These are phyloP conservation scores for Drosophila prosaltans DNA, from an alignment of 1,140 invertebrate genomes.

Conservation along the genomic window DNA sequence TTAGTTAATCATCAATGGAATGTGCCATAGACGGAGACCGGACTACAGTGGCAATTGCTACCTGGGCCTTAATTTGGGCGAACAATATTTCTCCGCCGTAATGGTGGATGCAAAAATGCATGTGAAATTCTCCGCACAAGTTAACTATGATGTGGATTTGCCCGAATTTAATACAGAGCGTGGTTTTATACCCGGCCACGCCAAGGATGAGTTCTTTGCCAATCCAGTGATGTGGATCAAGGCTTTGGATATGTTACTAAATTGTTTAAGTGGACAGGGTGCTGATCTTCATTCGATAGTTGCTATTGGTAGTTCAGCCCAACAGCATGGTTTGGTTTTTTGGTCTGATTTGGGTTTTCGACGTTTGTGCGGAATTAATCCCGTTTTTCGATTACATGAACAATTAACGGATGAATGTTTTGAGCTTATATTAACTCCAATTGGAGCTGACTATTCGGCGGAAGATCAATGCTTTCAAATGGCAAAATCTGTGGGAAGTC, in stretches of 20 bases:
- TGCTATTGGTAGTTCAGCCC: conserved; percentile 93
- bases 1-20: conserved; percentile 13
- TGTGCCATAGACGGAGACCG: conserved; percentile 43
- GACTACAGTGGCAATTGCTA: conserved; percentile 58
- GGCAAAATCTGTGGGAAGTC: conserved; percentile 90
- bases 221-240: conserved; percentile 97
- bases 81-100: conserved; percentile 28
- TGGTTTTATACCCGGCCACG: neutral
- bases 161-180: conserved; percentile 42
- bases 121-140: neutral
- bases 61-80: conserved; percentile 48
- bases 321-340: conserved; percentile 98
- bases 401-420: conserved; percentile 91
- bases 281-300: conserved; percentile 92
- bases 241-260: conserved; percentile 94
- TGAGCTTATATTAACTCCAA: conserved; percentile 90
- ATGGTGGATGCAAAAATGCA: conserved; percentile 44
- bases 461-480: conserved; percentile 89
- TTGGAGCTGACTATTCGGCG: conserved; percentile 98
- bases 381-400: conserved; percentile 90
- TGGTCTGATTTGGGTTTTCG: conserved; percentile 91
- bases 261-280: conserved; percentile 90
- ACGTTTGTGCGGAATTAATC: conserved; percentile 87
- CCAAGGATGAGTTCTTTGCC: conserved; percentile 83
- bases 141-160: conserved; percentile 54